Conservation (phyloP, 2,113 vertebrate genomes). For the Passer domesticus region DNA sequence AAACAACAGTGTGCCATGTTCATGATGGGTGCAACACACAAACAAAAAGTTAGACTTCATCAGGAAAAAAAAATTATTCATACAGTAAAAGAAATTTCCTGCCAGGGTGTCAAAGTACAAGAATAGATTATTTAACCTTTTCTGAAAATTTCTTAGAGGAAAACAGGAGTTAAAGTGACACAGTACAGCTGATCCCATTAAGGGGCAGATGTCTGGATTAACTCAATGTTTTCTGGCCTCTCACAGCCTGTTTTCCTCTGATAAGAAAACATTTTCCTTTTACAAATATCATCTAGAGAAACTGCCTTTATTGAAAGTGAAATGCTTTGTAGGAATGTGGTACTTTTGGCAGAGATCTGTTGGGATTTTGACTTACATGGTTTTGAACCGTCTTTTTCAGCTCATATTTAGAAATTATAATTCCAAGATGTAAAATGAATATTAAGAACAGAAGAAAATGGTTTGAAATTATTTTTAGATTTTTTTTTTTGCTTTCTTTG, state of each 20-base stretch:
- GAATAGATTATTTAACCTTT: not conserved
- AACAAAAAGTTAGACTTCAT: not conserved
- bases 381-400: not conserved
- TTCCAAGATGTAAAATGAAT: not conserved
- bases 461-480: fast-evolving
- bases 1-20: not conserved
- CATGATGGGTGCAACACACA: not conserved
- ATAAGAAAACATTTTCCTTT: not conserved
- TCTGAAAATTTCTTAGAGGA: not conserved
- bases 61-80: not conserved
- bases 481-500: not conserved
- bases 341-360: not conserved
- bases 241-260: not conserved
- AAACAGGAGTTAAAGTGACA: not conserved
- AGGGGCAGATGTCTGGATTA: not conserved
- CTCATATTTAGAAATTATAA: not conserved
- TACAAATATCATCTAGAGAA: not conserved
- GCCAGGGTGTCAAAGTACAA: not conserved
- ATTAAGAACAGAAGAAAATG: not conserved
- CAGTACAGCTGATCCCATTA: not conserved
- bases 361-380: not conserved
- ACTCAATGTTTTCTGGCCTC: not conserved
- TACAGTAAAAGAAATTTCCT: not conserved
- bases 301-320: not conserved
- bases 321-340: not conserved